Base-by-base conservation (phyloP, 64 coral and sea anemone species). In the Stichodactyla helianthus region DNA sequence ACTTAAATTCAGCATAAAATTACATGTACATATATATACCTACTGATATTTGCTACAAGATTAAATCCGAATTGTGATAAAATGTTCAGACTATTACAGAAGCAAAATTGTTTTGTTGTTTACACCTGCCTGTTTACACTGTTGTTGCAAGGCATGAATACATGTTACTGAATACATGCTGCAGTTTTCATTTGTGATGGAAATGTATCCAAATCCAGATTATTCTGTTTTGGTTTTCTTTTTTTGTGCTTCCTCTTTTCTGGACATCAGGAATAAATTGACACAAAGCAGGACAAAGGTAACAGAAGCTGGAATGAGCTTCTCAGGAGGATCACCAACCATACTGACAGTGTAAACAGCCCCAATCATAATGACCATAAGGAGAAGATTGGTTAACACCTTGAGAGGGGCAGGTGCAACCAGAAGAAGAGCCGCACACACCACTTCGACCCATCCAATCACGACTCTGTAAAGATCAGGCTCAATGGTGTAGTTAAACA, bases 391-490 rank as follows among this genome's bases (percentile, higher is more conserved):
- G 27, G 86, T 85, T 83, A 88, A 44, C 13, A 95, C 53, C 52
- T 92, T 92, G 11, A 95, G 77, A 55, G 71, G 83, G 10, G 61
- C 83, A 51, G 93, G 89, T 20, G 60, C 89, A 5, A 82, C 23
- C 80, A 88, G 80, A 31, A 95, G 79, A 28, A 95, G 20, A 6
- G 68, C 62, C 9, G 71, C 93, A 89, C 93, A 51, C 8, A 71
- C 51, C 44, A 86, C 74, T 87, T 95, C 93, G 26, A 92, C 6
- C 52, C 74, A 83, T 63, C 93, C 93, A 50, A 95, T 86, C 0
- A 89, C 86, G 44, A 59, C 20, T 51, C 82, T 84, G 64, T 92
- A 89, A 1, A 92, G 20, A 16, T 89, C 71, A 54, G 87, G 77
- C 6, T 86, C 88, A 27, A 95, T 83, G 51, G 82, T 77, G 16